Base-by-base conservation (phyloP, 2,888 invertebrate species). In the Stictocephala bisonia region DNA sequence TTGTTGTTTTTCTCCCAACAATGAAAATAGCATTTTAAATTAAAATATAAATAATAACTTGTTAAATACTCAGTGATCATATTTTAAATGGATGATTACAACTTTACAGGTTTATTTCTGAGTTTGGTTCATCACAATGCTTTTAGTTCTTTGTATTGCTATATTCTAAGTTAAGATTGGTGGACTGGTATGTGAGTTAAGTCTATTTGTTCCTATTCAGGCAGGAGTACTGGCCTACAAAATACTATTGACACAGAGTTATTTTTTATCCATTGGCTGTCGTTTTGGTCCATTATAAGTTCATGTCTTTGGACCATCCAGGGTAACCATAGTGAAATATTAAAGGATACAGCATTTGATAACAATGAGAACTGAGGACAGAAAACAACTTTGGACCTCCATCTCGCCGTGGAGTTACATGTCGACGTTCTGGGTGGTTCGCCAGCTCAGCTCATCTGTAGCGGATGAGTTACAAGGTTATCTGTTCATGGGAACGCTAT, bases 301-400 rank as follows among this genome's bases (percentile, higher is more conserved):
- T n/a, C 60, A 73, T 27, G 3, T 20, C 6, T 6, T 22, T 13
- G 11, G 53, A 31, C 48, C 70, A 70, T 9, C 73, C 69, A 2
- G 11, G 18, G 27, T 70, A 70, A 4, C 64, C 71, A 18, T 41
- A 18, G 4, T 66, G 71, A 66, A 74, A 66, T 3, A 64, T 35
- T 20, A 74, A 18, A 3, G 74, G 74, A 56, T 74, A 71, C 4
- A 71, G 11, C 66, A 74, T 53, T 0, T 64, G 71, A 48, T 74
- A 71, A 0, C 22, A 20, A 29, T 74, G 53, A 18, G 35, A 44
- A 50, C 44, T 71, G 26, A 60, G 40, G 35, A 60, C 24, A 48
- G 67, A 44, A 11, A 44, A 73, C 74, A 76, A 72, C 64, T 69
- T 72, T 68, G 68, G 44, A 67, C 60, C 20, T 35, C 53, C n/a